Conservation (phyloP, 2,113 vertebrate species). For the Brevimyrus niger region DNA sequence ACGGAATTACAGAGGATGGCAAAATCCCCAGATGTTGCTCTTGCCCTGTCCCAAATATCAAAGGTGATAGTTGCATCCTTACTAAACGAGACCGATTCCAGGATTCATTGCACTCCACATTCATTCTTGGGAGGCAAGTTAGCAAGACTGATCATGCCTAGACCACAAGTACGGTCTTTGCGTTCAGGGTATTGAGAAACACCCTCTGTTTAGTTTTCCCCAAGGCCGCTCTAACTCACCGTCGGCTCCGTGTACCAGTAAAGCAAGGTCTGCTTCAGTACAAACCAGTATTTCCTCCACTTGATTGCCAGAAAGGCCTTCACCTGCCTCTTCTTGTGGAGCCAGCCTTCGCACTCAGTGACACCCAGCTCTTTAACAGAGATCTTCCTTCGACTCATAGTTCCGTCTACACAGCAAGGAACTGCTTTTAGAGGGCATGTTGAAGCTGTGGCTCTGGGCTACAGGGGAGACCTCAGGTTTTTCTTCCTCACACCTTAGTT, state of each 20-base stretch:
- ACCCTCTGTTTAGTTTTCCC: neutral
- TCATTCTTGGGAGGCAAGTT: neutral
- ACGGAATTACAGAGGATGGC: neutral
- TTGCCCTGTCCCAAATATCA: neutral
- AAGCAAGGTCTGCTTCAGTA: constrained; percentile 70
- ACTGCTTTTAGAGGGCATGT: neutral
- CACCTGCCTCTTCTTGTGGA: constrained; percentile 76
- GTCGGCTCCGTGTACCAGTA: constrained; percentile 75
- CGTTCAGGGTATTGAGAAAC: neutral
- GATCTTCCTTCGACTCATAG: constrained; percentile 75
- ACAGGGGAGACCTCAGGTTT: neutral
- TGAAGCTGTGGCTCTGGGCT: neutral
- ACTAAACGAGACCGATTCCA: neutral
- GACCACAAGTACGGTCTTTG: neutral
- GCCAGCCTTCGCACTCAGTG: constrained; percentile 78
- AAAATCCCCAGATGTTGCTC: neutral
- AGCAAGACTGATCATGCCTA: neutral
- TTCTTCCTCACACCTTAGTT: neutral
- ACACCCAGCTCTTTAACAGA: constrained; percentile 78
- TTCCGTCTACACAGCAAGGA: constrained; percentile 45
- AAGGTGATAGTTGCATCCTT: neutral
- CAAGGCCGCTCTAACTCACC: constrained; percentile 59
- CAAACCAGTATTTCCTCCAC: constrained; percentile 89
- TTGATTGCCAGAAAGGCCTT: constrained; percentile 73
- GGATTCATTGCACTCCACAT: neutral